Base-by-base conservation (phyloP, 1,140 invertebrate species). In the Drosophila gunungcola region DNA sequence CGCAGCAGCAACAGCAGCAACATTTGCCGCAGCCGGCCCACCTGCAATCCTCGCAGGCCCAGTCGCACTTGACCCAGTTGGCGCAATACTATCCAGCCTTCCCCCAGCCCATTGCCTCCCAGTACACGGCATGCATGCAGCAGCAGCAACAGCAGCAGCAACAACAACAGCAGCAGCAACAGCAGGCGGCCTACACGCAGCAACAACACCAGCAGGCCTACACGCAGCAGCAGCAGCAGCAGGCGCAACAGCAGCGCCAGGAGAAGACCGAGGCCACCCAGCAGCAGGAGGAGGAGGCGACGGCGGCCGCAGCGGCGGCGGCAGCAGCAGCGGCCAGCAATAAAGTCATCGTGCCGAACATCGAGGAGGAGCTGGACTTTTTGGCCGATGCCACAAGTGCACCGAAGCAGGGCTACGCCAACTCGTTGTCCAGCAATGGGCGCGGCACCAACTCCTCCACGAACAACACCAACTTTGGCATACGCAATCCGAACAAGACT, bases 331-430 rank as follows among this genome's bases (percentile, higher is more conserved):
- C 94, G 78, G 94, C 94, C 57, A 93, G 93, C 91, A 95, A 95
- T 64, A 96, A 97, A 94, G 96, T 97, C 74, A 96, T 97, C 78
- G 96, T 97, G 78, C 96, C 96, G 67, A 96, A 97, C 93, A 96
- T 97, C 92, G 96, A 97, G 92, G 96, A 97, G 93, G 96, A 97
- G 93, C 93, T 97, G 86, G 95, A 95, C 92, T 96, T 96, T 93
- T 93, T 97, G 92, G 94, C 95, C 91, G 94, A 95, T 93, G 93
- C 93, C 57, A 93, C 91, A 83, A 67, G 72, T 54, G 77, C 77
- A 9, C 70, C 94, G 89, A 94, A 94, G 89, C 90, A 91, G 62
- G 86, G 90, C 1, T 91, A 93, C 92, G 92, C 80, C 61, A 92
- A 93, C 92, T 93, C 93, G 78, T 79, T 93, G 78, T 80, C 91